Evolutionary conservation across 2,113 vertebrate species (phyloP).

Genomic region (Nothoprocta pentlandii): DNA sequence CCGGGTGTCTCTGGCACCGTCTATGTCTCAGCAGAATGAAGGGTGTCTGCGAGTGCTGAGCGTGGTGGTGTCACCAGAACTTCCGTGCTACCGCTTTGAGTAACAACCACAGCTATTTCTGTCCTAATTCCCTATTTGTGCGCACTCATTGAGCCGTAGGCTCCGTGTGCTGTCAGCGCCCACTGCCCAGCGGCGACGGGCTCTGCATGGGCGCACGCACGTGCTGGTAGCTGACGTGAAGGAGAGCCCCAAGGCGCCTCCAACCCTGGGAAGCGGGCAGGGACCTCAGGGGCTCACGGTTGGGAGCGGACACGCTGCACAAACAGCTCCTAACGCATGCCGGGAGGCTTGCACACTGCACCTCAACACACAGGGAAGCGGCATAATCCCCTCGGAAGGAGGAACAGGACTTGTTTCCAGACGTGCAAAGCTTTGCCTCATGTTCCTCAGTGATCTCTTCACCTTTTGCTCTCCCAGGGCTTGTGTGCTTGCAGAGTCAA

Average conservation of each 20-base stretch:
- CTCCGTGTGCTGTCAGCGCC: neutral
- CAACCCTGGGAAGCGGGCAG: too few relatives aligned
- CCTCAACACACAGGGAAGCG: accelerated
- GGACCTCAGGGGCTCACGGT: accelerated
- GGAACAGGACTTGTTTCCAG: neutral
- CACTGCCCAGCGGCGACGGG: neutral
- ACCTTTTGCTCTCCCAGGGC: neutral
- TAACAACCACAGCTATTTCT: neutral
- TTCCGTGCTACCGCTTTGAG: neutral
- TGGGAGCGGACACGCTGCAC: accelerated
- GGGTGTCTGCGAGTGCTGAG: accelerated
- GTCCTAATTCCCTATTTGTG: neutral
- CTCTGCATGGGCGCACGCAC: accelerated
- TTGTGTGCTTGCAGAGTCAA: neutral
- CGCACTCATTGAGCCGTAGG: accelerated
- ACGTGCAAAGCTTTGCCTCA: neutral
- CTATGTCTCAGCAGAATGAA: neutral
- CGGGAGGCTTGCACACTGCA: neutral
- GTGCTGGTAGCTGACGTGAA: neutral
- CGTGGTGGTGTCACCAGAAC: accelerated
- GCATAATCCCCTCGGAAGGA: neutral
- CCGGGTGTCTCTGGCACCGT: neutral
- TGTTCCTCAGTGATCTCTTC: neutral
- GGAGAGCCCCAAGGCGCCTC: neutral
- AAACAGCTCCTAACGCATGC: neutral